Evolutionary conservation across 92 coral and sea anemone genomes (phyloP).

Genomic region (Zoanthus gigantus): DNA sequence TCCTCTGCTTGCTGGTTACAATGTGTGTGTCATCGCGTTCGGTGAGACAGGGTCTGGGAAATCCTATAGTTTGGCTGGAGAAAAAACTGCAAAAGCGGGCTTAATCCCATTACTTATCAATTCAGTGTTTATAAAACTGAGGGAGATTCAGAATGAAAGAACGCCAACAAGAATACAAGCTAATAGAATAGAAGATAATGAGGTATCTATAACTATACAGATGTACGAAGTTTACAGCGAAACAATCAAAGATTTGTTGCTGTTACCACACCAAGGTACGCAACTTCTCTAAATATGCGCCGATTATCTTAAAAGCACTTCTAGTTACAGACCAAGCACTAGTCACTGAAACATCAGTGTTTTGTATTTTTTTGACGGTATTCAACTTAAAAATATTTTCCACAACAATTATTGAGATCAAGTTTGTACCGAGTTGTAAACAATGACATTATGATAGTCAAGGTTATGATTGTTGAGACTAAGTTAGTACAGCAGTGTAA

Average conservation of each 20-base stretch:
- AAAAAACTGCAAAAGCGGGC: conserved; percentile 84
- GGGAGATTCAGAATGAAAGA: conserved; percentile 48
- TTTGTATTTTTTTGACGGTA: no score
- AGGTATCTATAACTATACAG: conserved; percentile 57
- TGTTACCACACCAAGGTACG: conserved; percentile 77
- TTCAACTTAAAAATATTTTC: no score
- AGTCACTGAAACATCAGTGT: no score
- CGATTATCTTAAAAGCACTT: not conserved
- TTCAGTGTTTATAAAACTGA: conserved; percentile 73
- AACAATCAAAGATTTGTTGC: conserved; percentile 72
- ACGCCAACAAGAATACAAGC: conserved; percentile 61
- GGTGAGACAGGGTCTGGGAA: conserved; percentile 89
- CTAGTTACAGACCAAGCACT: not conserved
- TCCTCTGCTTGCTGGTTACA: conserved; percentile 78
- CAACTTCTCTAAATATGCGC: not conserved
- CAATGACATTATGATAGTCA: no score
- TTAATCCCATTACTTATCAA: conserved; percentile 77
- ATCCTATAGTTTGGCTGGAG: conserved; percentile 85
- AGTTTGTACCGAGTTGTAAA: no score
- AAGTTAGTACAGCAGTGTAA: no score
- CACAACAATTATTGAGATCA: no score
- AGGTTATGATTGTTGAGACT: no score
- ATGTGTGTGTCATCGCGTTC: conserved; percentile 75
- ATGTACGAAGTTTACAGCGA: conserved; percentile 81
- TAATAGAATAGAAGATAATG: conserved; percentile 40